Evolutionary conservation across 1,140 invertebrate genomes (phyloP).

Genomic region (Nymphalis io): DNA sequence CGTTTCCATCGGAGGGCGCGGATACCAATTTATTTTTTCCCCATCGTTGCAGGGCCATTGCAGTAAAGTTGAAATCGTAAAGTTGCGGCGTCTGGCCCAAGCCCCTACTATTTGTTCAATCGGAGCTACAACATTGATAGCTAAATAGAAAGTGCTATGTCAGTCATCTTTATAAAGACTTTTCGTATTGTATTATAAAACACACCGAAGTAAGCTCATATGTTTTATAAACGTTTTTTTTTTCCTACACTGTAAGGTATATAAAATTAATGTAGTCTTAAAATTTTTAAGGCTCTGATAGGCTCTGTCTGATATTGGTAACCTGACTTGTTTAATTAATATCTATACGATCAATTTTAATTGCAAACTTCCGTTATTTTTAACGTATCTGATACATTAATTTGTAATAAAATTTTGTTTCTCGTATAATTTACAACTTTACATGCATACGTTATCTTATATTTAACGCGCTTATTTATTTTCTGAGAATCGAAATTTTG

Average conservation of each 20-base stretch:
- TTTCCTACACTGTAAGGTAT: too few species aligned
- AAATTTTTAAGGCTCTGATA: not conserved
- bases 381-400: constrained; percentile 5
- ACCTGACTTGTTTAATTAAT: not conserved
- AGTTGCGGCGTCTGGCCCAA: constrained; percentile 68
- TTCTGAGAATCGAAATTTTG: not conserved
- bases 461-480: not conserved
- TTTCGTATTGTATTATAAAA: too few species aligned
- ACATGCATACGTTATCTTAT: not conserved
- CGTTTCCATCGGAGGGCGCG: constrained; percentile 60
- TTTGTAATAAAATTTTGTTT: not conserved
- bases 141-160: constrained; percentile 24
- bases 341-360: constrained; percentile 7
- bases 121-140: not conserved
- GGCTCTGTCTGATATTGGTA: not conserved
- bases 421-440: not conserved
- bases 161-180: too few species aligned
- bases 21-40: constrained; percentile 79
- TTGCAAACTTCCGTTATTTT: not conserved
- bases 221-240: too few species aligned
- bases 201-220: not conserved
- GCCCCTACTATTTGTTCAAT: constrained; percentile 53
- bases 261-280: not conserved
- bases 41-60: constrained; percentile 67
- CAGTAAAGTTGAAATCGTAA: constrained; percentile 75